Percentiles rank a stretch among this genome's conserved stretches.
These are phyloP conservation scores for Saccopteryx bilineata DNA, from an alignment of 2,113 vertebrate species.

Conservation along the genomic window DNA sequence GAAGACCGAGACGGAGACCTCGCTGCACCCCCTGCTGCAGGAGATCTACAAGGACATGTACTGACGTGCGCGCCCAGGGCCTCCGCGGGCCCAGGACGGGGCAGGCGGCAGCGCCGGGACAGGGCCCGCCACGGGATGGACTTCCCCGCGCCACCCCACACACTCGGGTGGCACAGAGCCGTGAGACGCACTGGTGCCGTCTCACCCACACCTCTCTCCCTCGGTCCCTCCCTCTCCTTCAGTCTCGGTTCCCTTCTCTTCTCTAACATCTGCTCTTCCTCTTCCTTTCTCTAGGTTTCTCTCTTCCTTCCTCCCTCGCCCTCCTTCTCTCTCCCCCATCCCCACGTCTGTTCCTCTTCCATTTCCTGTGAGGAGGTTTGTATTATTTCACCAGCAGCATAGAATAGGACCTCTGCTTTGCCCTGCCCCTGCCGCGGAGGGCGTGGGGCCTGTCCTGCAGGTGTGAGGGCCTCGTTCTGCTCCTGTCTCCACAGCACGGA, in stretches of 20 bases:
- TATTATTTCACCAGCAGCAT: slow-evolving; percentile 71
- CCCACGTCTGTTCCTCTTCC: background rate
- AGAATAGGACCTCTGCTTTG: slow-evolving; percentile 51
- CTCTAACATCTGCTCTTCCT: background rate
- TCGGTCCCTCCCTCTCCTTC: background rate
- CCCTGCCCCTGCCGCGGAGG: background rate
- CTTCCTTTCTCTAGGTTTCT: background rate
- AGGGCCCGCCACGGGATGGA: background rate
- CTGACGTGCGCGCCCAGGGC: slow-evolving; percentile 80
- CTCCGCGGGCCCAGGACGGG: background rate
- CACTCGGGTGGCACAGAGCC: background rate
- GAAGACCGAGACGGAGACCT: slow-evolving; percentile 97
- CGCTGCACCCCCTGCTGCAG: slow-evolving; percentile 97
- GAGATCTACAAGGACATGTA: slow-evolving; percentile 99
- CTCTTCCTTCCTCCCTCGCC: background rate
- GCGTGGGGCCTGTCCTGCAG: background rate
- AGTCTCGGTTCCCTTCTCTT: background rate
- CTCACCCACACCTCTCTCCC: background rate
- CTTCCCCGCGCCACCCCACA: background rate
- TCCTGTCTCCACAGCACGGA: background rate
- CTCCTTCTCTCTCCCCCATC: background rate
- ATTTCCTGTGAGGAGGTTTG: background rate
- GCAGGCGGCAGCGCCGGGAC: background rate
- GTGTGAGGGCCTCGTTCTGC: background rate
- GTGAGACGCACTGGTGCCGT: background rate